A percentile compares a stretch with the other conserved stretches of the same genome.
Evolutionary conservation across 2,113 vertebrate genomes (phyloP).

Genomic region (Alectura lathami): DNA sequence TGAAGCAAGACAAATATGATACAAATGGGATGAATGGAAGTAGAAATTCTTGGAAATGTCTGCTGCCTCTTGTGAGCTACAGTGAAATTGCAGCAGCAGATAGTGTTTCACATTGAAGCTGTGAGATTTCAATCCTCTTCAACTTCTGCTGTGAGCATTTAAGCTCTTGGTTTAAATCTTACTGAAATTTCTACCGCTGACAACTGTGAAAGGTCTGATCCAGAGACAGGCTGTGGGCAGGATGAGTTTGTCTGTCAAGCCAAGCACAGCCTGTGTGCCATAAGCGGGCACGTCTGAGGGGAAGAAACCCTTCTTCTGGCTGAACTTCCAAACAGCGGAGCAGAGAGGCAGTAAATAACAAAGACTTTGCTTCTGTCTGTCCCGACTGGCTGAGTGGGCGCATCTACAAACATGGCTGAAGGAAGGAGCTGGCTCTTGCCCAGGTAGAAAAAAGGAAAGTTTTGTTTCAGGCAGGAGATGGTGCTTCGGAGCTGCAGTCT

Average conservation of each 20-base stretch:
- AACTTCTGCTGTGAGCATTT: neutral
- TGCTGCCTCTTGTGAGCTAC: constrained; percentile 55
- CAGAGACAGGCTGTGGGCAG: neutral
- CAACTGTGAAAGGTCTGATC: neutral
- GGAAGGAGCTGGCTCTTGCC: neutral
- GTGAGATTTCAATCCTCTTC: neutral
- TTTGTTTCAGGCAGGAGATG: neutral
- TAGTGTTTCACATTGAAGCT: neutral
- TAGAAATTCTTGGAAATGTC: constrained; percentile 18
- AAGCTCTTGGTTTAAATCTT: neutral
- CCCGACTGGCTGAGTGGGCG: neutral
- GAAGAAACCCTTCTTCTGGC: neutral
- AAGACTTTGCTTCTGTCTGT: neutral
- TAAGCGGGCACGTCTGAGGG: neutral
- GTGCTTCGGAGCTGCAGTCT: neutral
- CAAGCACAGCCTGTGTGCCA: neutral
- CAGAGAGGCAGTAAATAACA: neutral
- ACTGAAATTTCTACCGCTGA: neutral
- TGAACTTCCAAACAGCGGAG: neutral
- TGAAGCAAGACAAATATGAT: neutral
- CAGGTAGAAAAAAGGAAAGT: neutral
- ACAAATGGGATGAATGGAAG: neutral
- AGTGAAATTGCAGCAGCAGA: constrained; percentile 14
- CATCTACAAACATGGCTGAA: neutral
- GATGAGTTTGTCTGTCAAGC: neutral